These are phyloP conservation scores for Spilarctia lutea DNA, from an alignment of 2,888 invertebrate genomes.

Conservation along the genomic window DNA sequence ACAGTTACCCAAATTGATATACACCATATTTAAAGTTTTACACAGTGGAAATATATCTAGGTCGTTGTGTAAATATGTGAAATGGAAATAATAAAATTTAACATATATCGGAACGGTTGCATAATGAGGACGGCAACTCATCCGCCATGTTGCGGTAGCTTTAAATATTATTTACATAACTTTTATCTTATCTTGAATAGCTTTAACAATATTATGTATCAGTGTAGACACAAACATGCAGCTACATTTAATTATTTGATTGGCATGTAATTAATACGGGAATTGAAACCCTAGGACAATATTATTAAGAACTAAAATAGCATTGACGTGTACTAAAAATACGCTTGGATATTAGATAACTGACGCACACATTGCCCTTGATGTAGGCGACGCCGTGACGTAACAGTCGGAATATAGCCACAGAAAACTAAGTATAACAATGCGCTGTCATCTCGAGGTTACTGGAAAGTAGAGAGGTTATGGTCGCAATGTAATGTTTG, in stretches of 20 bases:
- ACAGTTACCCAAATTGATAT: background rate
- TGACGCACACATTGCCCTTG: conserved; percentile 28
- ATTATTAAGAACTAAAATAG: conserved; percentile 27
- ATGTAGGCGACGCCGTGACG: conserved; percentile 31
- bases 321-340: conserved; percentile 17
- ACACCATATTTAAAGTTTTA: background rate
- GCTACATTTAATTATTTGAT: background rate
- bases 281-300: conserved; percentile 16
- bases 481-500: conserved; percentile 9
- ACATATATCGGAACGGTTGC: background rate
- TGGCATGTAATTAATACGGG: background rate
- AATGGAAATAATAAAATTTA: background rate
- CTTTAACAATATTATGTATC: conserved; percentile 28
- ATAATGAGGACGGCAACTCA: background rate
- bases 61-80: background rate
- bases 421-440: conserved; percentile 29
- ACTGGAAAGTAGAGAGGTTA: conserved; percentile 41
- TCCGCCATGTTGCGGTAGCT: background rate
- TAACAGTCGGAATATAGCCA: conserved; percentile 42
- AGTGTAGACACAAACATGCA: conserved; percentile 24
- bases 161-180: conserved; percentile 6
- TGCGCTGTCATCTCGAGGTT: conserved; percentile 23
- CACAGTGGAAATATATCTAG: background rate
- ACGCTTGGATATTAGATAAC: conserved; percentile 40
- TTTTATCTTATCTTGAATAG: conserved; percentile 4